A percentile compares a stretch with the other conserved stretches of the same genome.
These are phyloP conservation scores for Dolichotis patagonum DNA, from an alignment of 2,113 vertebrate species.

Conservation along the genomic window DNA sequence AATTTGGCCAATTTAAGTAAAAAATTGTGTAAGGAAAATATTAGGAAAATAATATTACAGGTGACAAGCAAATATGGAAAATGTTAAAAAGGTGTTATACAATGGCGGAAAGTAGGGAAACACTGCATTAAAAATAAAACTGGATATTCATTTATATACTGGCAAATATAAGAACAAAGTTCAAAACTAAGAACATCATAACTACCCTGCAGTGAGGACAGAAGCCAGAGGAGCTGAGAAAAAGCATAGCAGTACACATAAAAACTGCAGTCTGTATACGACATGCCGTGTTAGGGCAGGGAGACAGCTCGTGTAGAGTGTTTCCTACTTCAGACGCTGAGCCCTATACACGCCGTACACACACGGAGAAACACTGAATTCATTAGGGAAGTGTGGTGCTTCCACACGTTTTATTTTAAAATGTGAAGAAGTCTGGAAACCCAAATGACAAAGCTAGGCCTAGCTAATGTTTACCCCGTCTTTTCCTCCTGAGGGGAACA, in stretches of 20 bases:
- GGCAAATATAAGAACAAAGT: no score
- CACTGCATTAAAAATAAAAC: not conserved
- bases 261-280: not conserved
- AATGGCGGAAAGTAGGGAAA: not conserved
- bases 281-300: not conserved
- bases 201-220: not conserved
- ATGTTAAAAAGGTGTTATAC: not conserved
- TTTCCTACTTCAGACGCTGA: not conserved
- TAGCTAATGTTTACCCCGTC: not conserved
- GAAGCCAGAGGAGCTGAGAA: not conserved
- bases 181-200: not conserved
- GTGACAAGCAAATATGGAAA: slow-evolving; percentile 19
- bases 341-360: not conserved
- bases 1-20: slow-evolving; percentile 2
- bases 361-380: not conserved
- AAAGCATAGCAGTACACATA: not conserved
- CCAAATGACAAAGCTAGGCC: not conserved
- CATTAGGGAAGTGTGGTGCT: not conserved
- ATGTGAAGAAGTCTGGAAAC: slow-evolving; percentile 22
- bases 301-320: not conserved
- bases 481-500: slow-evolving; percentile 20
- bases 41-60: not conserved
- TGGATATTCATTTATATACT: not conserved
- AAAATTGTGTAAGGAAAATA: not conserved
- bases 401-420: slow-evolving; percentile 54